phyloP scores from a whole-genome alignment of 2,113 vertebrate genomes.

The Megatriorchis doriae region DNA sequence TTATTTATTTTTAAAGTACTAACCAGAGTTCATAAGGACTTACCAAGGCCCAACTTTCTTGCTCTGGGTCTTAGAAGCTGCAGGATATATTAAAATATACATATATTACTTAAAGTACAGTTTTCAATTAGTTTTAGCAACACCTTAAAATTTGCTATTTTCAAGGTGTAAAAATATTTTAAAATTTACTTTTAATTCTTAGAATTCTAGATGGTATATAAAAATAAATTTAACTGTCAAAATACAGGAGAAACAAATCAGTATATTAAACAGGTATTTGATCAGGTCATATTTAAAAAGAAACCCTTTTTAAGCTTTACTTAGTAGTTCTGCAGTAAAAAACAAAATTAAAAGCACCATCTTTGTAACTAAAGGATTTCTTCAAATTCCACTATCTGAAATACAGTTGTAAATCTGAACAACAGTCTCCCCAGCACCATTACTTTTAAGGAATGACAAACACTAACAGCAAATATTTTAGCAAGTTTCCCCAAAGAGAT shows the following conservation, averaged over 20 bases:
- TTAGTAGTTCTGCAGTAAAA: background rate
- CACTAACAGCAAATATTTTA: background rate
- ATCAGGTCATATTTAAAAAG: background rate
- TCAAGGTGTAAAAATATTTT: background rate
- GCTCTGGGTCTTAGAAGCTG: constrained; percentile 89
- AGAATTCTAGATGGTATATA: background rate
- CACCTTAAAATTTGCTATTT: background rate
- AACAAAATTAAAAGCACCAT: background rate
- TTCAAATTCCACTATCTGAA: background rate
- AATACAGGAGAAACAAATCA: background rate
- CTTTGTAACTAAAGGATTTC: background rate
- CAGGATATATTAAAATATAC: background rate
- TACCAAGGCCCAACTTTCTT: constrained; percentile 90
- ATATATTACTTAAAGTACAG: background rate
- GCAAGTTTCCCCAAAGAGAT: background rate
- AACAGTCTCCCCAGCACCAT: background rate
- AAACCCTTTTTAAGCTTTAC: background rate
- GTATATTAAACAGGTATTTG: background rate
- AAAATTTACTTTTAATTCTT: background rate
- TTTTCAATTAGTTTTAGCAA: background rate
- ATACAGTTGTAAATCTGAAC: background rate
- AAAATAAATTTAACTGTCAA: background rate
- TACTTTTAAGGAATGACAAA: background rate
- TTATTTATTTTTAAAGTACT: background rate
- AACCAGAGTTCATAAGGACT: constrained; percentile 50